Evolutionary conservation across 2,888 invertebrate species (phyloP).

Genomic region (Brachynemurus nebulosus): DNA sequence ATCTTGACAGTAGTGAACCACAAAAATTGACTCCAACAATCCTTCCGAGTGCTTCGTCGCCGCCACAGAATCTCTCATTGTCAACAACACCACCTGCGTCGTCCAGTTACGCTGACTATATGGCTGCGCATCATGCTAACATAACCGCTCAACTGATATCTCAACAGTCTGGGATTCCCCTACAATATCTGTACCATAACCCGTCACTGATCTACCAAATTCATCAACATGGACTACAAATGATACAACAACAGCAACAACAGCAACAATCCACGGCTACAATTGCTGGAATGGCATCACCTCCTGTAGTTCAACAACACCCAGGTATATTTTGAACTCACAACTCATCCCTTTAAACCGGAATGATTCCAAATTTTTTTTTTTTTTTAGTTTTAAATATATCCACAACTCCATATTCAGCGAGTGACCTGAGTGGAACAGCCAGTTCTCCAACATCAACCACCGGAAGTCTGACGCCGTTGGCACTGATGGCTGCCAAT

Average conservation of each 20-base stretch:
- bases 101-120: conserved; percentile 6
- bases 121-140: conserved; percentile 21
- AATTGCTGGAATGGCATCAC: not conserved
- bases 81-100: conserved; percentile 1
- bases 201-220: conserved; percentile 26
- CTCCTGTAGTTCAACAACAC: not conserved
- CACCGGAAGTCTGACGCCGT: conserved; percentile 24
- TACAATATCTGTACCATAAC: conserved; percentile 29
- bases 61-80: too few species aligned
- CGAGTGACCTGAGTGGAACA: conserved; percentile 15
- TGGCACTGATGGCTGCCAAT: conserved; percentile 39
- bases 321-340: not conserved
- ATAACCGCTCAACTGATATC: conserved; percentile 31
- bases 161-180: conserved; percentile 27
- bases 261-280: not conserved
- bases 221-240: conserved; percentile 27
- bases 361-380: conserved; percentile 4
- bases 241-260: conserved; percentile 5
- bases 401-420: conserved; percentile 13
- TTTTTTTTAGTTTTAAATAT: conserved; percentile 1
- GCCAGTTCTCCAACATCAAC: conserved; percentile 18
- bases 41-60: conserved; percentile 30
- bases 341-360: not conserved
- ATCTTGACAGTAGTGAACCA: conserved; percentile 8
- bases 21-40: conserved; percentile 22